Evolutionary conservation across 2,888 invertebrate genomes (phyloP).

Genomic region (Euplagia quadripunctaria): DNA sequence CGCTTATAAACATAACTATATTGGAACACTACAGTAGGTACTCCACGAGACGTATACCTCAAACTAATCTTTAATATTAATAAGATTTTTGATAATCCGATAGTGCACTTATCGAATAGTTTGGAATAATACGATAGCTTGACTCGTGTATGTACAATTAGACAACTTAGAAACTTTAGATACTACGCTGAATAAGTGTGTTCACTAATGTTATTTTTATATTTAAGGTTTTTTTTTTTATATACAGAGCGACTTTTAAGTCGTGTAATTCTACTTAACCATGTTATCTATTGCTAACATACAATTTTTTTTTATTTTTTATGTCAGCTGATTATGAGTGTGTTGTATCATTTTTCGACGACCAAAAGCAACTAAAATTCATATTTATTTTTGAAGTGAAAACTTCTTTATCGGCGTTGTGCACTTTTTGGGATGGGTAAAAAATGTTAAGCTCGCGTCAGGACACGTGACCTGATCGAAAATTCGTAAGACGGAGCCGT

Average conservation of each 20-base stretch:
- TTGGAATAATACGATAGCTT: slow-evolving; percentile 55
- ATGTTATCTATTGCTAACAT: background rate
- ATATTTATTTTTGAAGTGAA: background rate
- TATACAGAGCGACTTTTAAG: background rate
- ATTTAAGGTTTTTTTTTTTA: slow-evolving; percentile 16
- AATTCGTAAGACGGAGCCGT: no score
- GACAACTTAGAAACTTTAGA: slow-evolving; percentile 43
- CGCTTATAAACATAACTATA: background rate
- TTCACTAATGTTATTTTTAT: slow-evolving; percentile 45
- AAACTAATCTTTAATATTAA: slow-evolving; percentile 38
- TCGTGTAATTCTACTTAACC: background rate
- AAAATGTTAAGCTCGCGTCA: no score
- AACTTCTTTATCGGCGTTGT: no score
- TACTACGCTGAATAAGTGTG: slow-evolving; percentile 46
- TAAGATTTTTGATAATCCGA: slow-evolving; percentile 66
- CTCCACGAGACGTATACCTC: slow-evolving; percentile 28
- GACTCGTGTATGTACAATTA: slow-evolving; percentile 50
- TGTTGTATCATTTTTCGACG: background rate
- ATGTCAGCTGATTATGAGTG: no score
- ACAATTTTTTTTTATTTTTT: background rate
- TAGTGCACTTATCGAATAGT: slow-evolving; percentile 78
- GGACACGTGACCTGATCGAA: no score
- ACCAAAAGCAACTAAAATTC: background rate
- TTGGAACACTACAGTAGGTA: background rate
- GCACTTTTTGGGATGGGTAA: no score